These are phyloP conservation scores for Yoshiicerus persimilis DNA, from an alignment of 1,140 invertebrate species.

Conservation along the genomic window DNA sequence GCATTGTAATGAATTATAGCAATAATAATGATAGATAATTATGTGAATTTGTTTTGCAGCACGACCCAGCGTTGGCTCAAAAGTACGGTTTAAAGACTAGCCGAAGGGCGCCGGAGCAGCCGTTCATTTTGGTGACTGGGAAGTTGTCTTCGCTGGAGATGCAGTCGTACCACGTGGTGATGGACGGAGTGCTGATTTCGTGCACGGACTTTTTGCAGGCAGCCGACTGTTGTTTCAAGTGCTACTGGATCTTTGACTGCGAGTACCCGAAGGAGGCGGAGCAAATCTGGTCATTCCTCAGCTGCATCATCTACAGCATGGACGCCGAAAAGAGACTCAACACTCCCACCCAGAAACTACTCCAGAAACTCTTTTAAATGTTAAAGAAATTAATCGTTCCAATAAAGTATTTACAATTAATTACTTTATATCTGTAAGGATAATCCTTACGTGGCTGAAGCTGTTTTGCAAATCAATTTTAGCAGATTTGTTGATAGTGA, in stretches of 20 bases:
- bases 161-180: background rate
- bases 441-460: too few species aligned
- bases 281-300: background rate
- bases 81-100: background rate
- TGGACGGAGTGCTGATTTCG: background rate
- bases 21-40: background rate
- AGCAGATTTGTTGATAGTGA: too few species aligned
- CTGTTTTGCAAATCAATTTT: too few species aligned
- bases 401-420: too few species aligned
- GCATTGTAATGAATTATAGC: too few species aligned
- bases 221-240: background rate
- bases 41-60: background rate
- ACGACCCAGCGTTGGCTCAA: background rate
- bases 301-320: background rate
- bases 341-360: too few species aligned
- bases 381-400: too few species aligned
- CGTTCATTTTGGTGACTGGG: background rate
- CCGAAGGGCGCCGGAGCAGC: background rate
- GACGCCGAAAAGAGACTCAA: background rate
- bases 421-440: too few species aligned
- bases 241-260: background rate
- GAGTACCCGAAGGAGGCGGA: background rate
- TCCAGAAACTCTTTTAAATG: too few species aligned
- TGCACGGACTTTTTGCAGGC: background rate
- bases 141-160: background rate